Evolutionary conservation across 2,888 invertebrate genomes (phyloP).

Genomic region (Trachelus tabidus): DNA sequence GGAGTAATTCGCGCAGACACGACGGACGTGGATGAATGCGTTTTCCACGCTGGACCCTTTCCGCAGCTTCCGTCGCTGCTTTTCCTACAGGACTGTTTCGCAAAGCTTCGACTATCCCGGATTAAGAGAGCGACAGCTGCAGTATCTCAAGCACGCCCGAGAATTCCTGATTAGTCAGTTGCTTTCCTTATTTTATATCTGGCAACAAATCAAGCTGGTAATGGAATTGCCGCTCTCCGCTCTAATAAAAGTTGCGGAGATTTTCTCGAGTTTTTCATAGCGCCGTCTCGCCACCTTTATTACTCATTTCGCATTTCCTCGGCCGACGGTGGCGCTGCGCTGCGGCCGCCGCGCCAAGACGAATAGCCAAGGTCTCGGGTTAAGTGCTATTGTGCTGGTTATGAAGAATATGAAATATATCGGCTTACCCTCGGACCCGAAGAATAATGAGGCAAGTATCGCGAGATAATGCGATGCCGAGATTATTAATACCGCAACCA

Average conservation of each 20-base stretch:
- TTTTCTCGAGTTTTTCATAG: conserved; percentile 18
- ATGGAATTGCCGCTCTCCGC: conserved; percentile 23
- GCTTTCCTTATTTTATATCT: conserved; percentile 20
- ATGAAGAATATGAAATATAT: conserved; percentile 6
- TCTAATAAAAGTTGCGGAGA: conserved; percentile 25
- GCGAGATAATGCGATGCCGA: neutral
- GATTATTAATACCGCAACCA: neutral
- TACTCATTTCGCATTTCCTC: conserved; percentile 22
- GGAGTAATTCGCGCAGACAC: too few species aligned
- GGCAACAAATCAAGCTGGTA: conserved; percentile 23
- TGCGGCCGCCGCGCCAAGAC: neutral
- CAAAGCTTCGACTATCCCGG: neutral
- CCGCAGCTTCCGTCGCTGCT: neutral
- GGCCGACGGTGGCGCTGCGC: conserved; percentile 1
- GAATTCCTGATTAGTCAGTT: conserved; percentile 6
- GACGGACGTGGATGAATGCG: conserved; percentile 19
- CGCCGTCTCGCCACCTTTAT: conserved; percentile 14
- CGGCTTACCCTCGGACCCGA: neutral
- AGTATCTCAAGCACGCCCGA: neutral
- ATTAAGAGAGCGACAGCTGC: conserved; percentile 5
- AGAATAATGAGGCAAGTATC: neutral
- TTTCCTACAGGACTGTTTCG: neutral
- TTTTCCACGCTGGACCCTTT: neutral
- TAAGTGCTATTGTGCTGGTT: conserved; percentile 6
- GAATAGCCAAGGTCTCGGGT: conserved; percentile 3